Evolutionary conservation across 1,140 invertebrate genomes (phyloP).

Genomic region (Atopsyche davidsoni): DNA sequence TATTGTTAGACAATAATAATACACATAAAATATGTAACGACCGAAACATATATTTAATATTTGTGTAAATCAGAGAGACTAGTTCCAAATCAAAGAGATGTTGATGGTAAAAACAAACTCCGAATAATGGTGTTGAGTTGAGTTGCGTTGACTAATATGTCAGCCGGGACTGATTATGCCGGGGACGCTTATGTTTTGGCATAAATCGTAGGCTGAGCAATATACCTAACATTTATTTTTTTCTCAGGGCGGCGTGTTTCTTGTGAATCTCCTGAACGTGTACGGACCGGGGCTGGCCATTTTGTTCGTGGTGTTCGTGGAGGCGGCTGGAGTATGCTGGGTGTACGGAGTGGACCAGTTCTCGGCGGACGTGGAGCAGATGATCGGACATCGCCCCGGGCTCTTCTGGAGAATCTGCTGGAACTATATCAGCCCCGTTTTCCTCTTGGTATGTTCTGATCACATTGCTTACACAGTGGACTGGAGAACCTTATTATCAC

Average conservation of each 20-base stretch:
- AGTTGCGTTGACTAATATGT: too few relatives aligned
- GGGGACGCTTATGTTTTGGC: too few relatives aligned
- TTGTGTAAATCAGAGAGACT: too few relatives aligned
- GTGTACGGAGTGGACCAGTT: slow-evolving; percentile 90
- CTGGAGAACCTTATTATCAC: background rate
- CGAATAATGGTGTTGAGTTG: too few relatives aligned
- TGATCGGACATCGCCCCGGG: slow-evolving; percentile 84
- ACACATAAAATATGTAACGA: too few relatives aligned
- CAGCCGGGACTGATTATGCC: too few relatives aligned
- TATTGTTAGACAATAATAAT: too few relatives aligned
- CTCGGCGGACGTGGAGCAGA: slow-evolving; percentile 80
- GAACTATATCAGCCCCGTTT: slow-evolving; percentile 83
- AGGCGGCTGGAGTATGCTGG: slow-evolving; percentile 94
- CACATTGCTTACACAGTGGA: background rate
- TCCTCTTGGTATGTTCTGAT: slow-evolving; percentile 57
- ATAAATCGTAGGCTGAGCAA: background rate
- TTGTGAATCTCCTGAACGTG: slow-evolving; percentile 90
- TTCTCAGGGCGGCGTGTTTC: slow-evolving; percentile 81
- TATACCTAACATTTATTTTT: background rate
- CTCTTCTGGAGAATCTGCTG: slow-evolving; percentile 91
- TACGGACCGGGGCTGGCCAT: slow-evolving; percentile 95
- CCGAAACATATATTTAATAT: too few relatives aligned
- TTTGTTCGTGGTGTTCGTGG: slow-evolving; percentile 92
- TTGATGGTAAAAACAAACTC: too few relatives aligned
- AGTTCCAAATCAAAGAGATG: too few relatives aligned